These are phyloP conservation scores for Clavelina lepadiformis DNA, from an alignment of 23 tunicate species.

Conservation along the genomic window DNA sequence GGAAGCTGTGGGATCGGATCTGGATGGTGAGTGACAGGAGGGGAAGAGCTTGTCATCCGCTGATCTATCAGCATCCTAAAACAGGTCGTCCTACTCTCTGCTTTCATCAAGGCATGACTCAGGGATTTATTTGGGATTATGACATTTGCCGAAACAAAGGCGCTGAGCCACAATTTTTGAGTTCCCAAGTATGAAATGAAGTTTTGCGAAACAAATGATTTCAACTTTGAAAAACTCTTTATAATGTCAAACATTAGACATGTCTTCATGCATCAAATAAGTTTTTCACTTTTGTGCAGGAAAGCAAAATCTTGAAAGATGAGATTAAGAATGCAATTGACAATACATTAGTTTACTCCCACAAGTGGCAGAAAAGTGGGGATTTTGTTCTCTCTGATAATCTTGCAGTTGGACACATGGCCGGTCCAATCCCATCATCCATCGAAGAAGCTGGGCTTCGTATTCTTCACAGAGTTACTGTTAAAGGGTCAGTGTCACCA, in stretches of 20 bases:
- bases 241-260: too few species aligned
- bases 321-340: slow-evolving; percentile 34
- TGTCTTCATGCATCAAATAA: too few species aligned
- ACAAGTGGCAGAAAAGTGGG: slow-evolving; percentile 30
- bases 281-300: slow-evolving; percentile 10
- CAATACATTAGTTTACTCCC: slow-evolving; percentile 19
- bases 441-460: slow-evolving; percentile 37
- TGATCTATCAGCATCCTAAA: slow-evolving; percentile 30
- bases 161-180: background rate
- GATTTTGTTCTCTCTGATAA: slow-evolving; percentile 52
- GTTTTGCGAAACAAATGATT: too few species aligned
- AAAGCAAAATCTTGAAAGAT: background rate
- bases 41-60: slow-evolving; percentile 21
- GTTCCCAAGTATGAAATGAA: too few species aligned
- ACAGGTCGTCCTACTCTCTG: slow-evolving; percentile 46
- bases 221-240: too few species aligned
- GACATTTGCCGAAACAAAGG: background rate
- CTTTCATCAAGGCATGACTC: slow-evolving; percentile 46
- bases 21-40: slow-evolving; percentile 39
- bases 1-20: slow-evolving; percentile 21
- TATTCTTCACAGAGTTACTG: slow-evolving; percentile 35
- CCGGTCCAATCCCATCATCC: slow-evolving; percentile 22
- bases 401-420: slow-evolving; percentile 47
- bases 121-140: slow-evolving; percentile 23
- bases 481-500: slow-evolving; percentile 32